Evolutionary conservation across 2,797 vertebrate species (phyloP), one percentile per base, ranked within the genome.

Genomic region (Nyctibius grandis): DNA sequence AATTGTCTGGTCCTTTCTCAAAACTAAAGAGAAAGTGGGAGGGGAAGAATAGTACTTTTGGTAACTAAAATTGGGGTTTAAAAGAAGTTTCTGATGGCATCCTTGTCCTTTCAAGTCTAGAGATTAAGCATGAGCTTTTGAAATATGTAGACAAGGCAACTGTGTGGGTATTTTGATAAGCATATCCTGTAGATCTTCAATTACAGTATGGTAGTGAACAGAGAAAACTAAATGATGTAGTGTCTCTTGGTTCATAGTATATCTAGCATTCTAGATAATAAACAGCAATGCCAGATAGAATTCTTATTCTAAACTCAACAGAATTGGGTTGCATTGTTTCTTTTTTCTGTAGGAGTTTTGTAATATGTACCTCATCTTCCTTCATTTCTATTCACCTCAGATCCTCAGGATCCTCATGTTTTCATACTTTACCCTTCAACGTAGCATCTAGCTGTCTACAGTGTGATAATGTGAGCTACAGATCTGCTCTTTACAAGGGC

Each of bases 101-200:
- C 87, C 72, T 91, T 95, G 90, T 81, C 61, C 79, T 85, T 91
- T 94, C n/a, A 22, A 20, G 18, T 81, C 45, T 88, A 57, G 78
- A 86, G 93, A 67, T 88, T 69, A 85, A 92, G n/a, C 19, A 7
- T 29, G 26, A 91, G 51, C 64, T 92, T 93, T 56, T 63, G 68
- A 85, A 96, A 93, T 69, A 79, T 2, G 0, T 29, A 78, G 88
- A 36, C 63, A 57, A 77, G 6, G 0, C 45, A 78, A 8, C 42
- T 78, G 45, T 81, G 38, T 88, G 54, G 11, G 8, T 1, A 57
- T 91, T 92, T 88, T 0, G 59, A 84, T 95, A 96, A 91, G 80
- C 38, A 10, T 90, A 95, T 95, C 90, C 47, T 51, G 54, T 65
- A 76, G 69, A 93, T 94, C 90, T 94, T 95, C 85, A 95, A 76